Percentiles rank a stretch among this genome's conserved stretches.
Evolutionary conservation across 2,888 invertebrate species (phyloP).

Genomic region (Apocheima hispidaria): DNA sequence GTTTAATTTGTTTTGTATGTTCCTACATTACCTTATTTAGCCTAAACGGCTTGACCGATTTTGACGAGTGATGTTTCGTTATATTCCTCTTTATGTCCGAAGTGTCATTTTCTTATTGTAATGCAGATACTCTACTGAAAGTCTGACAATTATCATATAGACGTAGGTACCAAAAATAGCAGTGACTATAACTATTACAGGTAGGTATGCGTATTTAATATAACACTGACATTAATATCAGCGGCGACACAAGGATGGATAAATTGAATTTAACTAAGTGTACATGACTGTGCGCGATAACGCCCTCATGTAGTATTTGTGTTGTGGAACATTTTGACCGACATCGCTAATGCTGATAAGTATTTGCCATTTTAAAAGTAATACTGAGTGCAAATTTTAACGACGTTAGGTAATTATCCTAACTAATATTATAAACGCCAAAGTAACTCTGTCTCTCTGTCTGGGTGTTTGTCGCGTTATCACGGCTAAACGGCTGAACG

Average conservation of each 20-base stretch:
- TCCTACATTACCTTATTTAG: too few species aligned
- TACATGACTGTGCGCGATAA: conserved; percentile 58
- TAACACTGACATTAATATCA: conserved; percentile 45
- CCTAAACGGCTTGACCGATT: too few species aligned
- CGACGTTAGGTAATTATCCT: neutral
- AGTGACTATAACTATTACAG: neutral
- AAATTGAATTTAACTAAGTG: conserved; percentile 21
- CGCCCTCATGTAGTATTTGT: conserved; percentile 65
- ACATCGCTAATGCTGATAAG: conserved; percentile 61
- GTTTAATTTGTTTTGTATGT: too few species aligned
- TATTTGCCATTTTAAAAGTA: conserved; percentile 30
- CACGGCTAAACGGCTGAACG: too few species aligned
- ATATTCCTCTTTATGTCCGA: too few species aligned
- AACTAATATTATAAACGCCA: too few species aligned
- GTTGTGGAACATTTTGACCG: conserved; percentile 56
- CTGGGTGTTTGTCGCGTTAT: too few species aligned
- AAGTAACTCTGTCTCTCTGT: too few species aligned
- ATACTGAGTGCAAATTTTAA: conserved; percentile 19
- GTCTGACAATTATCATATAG: neutral
- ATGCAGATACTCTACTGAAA: neutral
- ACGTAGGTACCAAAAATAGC: neutral
- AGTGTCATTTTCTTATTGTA: too few species aligned
- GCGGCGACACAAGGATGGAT: conserved; percentile 11
- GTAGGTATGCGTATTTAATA: neutral
- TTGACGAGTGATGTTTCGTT: too few species aligned